Percentiles rank a stretch among this genome's conserved stretches.
Conservation (phyloP, 2,888 invertebrate species). For the Hofmannophila pseudospretella region DNA sequence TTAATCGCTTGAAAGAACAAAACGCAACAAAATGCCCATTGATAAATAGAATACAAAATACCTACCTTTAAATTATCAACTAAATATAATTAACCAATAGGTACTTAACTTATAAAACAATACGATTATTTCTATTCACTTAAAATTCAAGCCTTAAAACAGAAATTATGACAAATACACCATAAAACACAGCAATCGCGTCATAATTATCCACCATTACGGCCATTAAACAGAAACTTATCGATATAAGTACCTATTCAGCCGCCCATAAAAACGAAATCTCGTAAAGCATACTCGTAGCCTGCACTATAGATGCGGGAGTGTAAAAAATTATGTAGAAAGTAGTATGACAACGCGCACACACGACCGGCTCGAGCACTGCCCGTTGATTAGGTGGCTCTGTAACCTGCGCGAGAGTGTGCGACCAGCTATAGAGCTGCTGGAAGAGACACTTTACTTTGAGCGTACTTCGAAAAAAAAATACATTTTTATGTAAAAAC, state of each 20-base stretch:
- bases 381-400: slow-evolving; percentile 44
- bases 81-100: too few species aligned
- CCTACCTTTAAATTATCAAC: too few species aligned
- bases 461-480: too few species aligned
- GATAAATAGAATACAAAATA: too few species aligned
- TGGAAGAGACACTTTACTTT: slow-evolving; percentile 18
- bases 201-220: too few species aligned
- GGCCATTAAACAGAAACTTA: too few species aligned
- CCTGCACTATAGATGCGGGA: slow-evolving; percentile 34
- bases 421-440: slow-evolving; percentile 15
- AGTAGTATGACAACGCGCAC: slow-evolving; percentile 64
- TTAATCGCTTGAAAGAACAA: too few species aligned
- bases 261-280: background rate
- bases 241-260: background rate
- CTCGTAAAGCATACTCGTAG: background rate
- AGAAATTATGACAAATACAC: slow-evolving; percentile 5
- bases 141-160: too few species aligned
- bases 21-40: too few species aligned
- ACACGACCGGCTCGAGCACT: slow-evolving; percentile 28
- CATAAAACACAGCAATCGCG: background rate
- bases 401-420: slow-evolving; percentile 25
- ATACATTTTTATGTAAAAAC: too few species aligned
- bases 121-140: too few species aligned
- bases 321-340: slow-evolving; percentile 68
- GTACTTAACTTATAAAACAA: too few species aligned